phyloP scores from a whole-genome alignment of 1,140 invertebrate genomes.

The Bicyclus anynana region DNA sequence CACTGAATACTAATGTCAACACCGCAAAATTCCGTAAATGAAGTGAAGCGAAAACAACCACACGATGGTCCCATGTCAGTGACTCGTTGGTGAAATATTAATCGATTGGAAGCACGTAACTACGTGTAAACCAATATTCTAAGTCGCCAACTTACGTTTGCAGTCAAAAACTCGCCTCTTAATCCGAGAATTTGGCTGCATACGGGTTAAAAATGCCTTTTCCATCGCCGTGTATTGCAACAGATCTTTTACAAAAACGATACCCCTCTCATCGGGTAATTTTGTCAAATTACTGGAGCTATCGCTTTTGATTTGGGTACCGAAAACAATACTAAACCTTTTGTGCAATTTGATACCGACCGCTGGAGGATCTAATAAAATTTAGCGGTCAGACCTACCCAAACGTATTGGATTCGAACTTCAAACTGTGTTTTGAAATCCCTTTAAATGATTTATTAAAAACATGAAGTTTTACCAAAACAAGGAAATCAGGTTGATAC shows the following conservation, averaged over 20 bases:
- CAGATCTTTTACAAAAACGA: slow-evolving; percentile 28
- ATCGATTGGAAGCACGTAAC: slow-evolving; percentile 48
- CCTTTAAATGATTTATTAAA: neutral
- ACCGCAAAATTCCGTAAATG: slow-evolving; percentile 41
- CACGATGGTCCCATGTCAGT: slow-evolving; percentile 53
- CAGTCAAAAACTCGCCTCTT: slow-evolving; percentile 16
- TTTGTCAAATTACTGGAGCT: slow-evolving; percentile 63
- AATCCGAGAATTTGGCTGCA: slow-evolving; percentile 10
- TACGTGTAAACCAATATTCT: slow-evolving; percentile 60
- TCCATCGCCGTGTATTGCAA: slow-evolving; percentile 8
- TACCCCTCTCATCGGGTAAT: slow-evolving; percentile 49
- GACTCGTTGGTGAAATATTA: slow-evolving; percentile 50
- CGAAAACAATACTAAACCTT: slow-evolving; percentile 69
- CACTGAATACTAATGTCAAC: slow-evolving; percentile 11
- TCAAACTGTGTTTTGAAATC: neutral
- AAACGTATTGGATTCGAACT: slow-evolving; percentile 7
- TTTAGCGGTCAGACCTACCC: slow-evolving; percentile 32
- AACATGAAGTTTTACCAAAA: neutral
- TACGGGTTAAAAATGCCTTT: slow-evolving; percentile 26
- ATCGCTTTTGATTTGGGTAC: slow-evolving; percentile 67
- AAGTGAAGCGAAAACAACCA: slow-evolving; percentile 50
- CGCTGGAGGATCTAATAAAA: slow-evolving; percentile 36
- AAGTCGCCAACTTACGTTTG: slow-evolving; percentile 35
- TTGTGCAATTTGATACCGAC: slow-evolving; percentile 66
- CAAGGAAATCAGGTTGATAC: neutral